Percentiles rank a stretch among this genome's conserved stretches.
phyloP scores from a whole-genome alignment of 2,113 vertebrate species.

The pig (Sus scrofa) region T2T-Sscrofa CM000819.6:83232501-83233000 shows the following conservation, averaged over 20 bases:
- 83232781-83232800: not conserved
- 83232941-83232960: not conserved
- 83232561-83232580: not conserved
- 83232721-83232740: not conserved
- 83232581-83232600: slow-evolving; percentile 9
- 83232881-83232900: not conserved
- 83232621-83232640: not conserved
- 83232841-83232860: not conserved
- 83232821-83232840: not conserved
- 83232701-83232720: not conserved
- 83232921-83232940: not conserved
- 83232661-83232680: not conserved
- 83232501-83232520: not conserved
- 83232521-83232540: not conserved
- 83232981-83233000: not conserved
- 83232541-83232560: not conserved
- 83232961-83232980: not conserved
- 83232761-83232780: not conserved
- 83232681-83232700: not conserved
- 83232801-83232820: not conserved
- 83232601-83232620: not conserved
- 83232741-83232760: not conserved
- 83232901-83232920: not conserved
- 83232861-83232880: not conserved
- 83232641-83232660: not conserved